A percentile compares a stretch with the other conserved stretches of the same genome.
These are phyloP conservation scores for Bellardia bayeri DNA, from an alignment of 2,888 invertebrate species.

Conservation along the genomic window DNA sequence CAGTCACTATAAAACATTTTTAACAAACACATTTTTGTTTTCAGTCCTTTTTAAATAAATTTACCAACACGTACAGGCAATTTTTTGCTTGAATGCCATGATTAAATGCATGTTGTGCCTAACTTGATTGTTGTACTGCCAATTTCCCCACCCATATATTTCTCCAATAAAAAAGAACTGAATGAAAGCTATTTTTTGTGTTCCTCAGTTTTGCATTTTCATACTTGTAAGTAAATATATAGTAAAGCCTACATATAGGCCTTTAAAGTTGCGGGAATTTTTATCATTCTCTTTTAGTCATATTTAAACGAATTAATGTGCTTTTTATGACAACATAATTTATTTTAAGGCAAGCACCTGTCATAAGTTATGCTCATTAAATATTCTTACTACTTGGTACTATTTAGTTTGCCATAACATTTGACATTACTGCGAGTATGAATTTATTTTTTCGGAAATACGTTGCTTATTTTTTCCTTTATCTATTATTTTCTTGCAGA, in stretches of 20 bases:
- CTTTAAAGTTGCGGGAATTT: not conserved
- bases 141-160: not conserved
- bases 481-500: conserved; percentile 84
- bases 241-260: not conserved
- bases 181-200: not conserved
- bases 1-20: no score
- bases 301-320: not conserved
- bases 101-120: conserved; percentile 11
- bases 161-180: not conserved
- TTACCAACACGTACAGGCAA: conserved; percentile 38
- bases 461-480: not conserved
- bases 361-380: conserved; percentile 53
- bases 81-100: conserved; percentile 21
- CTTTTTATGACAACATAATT: not conserved
- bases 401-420: not conserved
- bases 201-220: not conserved
- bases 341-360: conserved; percentile 36
- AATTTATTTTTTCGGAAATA: conserved; percentile 4
- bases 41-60: not conserved
- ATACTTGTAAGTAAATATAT: not conserved
- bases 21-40: not conserved
- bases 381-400: conserved; percentile 15
- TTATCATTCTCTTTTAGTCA: conserved; percentile 17
- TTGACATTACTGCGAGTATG: not conserved
- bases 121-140: not conserved